Evolutionary conservation across 2,797 vertebrate genomes (phyloP).

Genomic region (Ptychobarbus kaznakovi): DNA sequence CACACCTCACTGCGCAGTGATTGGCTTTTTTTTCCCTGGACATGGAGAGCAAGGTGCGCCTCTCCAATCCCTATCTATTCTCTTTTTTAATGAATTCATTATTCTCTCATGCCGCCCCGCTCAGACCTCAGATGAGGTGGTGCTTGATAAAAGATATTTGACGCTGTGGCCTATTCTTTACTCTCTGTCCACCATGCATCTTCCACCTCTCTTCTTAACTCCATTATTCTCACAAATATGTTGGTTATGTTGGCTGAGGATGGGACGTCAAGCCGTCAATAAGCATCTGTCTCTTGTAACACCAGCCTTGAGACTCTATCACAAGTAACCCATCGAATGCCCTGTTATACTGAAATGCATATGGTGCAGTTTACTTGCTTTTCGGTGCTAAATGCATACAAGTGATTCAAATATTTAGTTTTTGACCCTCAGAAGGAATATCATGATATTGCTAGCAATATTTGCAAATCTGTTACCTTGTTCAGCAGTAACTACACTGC

Average conservation of each 20-base stretch:
- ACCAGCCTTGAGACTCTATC: conserved; percentile 52
- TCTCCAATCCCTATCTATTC: conserved; percentile 48
- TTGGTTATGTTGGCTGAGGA: conserved; percentile 59
- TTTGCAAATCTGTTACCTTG: background rate
- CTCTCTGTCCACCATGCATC: conserved; percentile 11
- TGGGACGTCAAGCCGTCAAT: conserved; percentile 54
- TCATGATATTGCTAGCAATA: background rate
- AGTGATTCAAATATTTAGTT: too few relatives aligned
- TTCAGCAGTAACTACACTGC: background rate
- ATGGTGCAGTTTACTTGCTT: conserved; percentile 23
- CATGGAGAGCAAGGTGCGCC: conserved; percentile 34
- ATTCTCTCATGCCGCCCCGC: conserved; percentile 72
- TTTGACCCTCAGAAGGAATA: background rate
- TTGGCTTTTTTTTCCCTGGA: conserved; percentile 68
- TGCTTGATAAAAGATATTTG: conserved; percentile 59
- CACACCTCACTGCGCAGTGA: conserved; percentile 84
- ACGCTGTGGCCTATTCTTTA: conserved; percentile 4
- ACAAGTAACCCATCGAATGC: conserved; percentile 50
- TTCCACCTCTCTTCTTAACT: background rate
- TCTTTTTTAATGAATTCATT: conserved; percentile 84
- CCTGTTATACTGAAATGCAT: background rate
- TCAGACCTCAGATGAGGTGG: conserved; percentile 56
- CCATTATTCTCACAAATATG: conserved; percentile 56
- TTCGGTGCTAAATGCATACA: conserved; percentile 7
- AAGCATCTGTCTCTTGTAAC: conserved; percentile 67